These are phyloP conservation scores for Pogonomyrmex californicus DNA, from an alignment of 1,140 invertebrate genomes.

Conservation along the genomic window DNA sequence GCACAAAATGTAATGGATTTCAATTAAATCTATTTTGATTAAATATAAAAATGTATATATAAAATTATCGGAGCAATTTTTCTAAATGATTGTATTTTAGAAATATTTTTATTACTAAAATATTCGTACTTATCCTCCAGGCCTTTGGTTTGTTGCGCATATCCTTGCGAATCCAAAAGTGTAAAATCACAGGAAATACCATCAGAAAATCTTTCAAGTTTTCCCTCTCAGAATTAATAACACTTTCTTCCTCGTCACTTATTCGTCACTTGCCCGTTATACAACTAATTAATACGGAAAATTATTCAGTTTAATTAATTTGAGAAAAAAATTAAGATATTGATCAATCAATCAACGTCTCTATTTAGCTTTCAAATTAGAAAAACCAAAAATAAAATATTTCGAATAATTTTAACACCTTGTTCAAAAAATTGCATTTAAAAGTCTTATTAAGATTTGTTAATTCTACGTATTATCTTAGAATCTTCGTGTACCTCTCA, in stretches of 20 bases:
- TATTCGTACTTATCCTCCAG: conserved; percentile 73
- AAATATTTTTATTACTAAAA: conserved; percentile 42
- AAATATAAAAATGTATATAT: background rate
- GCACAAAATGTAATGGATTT: background rate
- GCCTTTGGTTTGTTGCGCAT: conserved; percentile 18
- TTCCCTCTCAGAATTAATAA: background rate
- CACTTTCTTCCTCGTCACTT: conserved; percentile 1
- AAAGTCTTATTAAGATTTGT: conserved; percentile 12
- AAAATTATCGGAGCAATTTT: background rate
- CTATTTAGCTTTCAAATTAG: background rate
- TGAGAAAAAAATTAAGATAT: background rate
- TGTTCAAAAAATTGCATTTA: background rate
- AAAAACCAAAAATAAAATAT: background rate
- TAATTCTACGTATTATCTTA: background rate
- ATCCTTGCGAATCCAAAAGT: conserved; percentile 15
- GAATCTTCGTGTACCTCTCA: background rate
- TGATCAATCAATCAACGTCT: background rate
- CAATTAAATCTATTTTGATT: conserved; percentile 19
- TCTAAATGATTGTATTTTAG: background rate
- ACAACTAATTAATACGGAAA: background rate
- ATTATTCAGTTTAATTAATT: background rate
- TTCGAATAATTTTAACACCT: background rate
- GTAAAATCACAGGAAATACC: conserved; percentile 65
- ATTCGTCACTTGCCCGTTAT: background rate
- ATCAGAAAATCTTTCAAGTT: conserved; percentile 69